Base-by-base conservation (phyloP, 2,797 vertebrate species). In the Eremophila alpestris region DNA sequence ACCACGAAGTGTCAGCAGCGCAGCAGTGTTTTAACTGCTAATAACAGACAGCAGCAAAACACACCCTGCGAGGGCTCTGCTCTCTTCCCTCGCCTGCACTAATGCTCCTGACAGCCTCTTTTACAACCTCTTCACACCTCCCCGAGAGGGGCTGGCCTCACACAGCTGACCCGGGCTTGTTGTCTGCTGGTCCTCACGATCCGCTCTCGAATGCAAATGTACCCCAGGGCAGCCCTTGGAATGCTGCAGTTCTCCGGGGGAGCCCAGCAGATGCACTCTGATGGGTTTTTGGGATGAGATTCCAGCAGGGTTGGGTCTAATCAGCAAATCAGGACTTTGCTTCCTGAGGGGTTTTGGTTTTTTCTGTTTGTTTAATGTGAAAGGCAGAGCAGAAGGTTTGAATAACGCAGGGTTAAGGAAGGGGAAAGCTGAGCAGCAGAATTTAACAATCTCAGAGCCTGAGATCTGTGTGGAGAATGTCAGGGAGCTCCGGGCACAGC, bases 251-350 rank as follows among this genome's bases (percentile, higher is more conserved):
- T 88, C 94, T 93, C 82, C 67, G 11, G 55, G 58, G 91, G 87
- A 89, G 79, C 89, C 90, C 2, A 16, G 13, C 62, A 91, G 90
- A 75, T 69, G 87, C 74, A 73, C 87, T 91, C 62, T 12, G 89
- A 85, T 69, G 69, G 91, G 68, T 95, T 94, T 95, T 51, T 48
- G 22, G 92, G 95, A 90, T 83, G 84, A 88, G 94, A 56, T 74
- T 93, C 94, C 94, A 94, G 80, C 82, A 81, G 89, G 51, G 92
- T 30, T 88, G 87, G 85, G 65, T 81, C 91, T 93, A 90, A 97
- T 91, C 92, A 93, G 85, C 84, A 86, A 86, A 95, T 85, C 76
- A 62, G 69, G 87, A 54, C 83, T 78, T 73, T 29, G 69, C 91
- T 91, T 95, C 94, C 92, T 74, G 15, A 83, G 74, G 91, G 65